Conservation (phyloP, 1,140 invertebrate species). For the Zaprionus vittiger region DNA sequence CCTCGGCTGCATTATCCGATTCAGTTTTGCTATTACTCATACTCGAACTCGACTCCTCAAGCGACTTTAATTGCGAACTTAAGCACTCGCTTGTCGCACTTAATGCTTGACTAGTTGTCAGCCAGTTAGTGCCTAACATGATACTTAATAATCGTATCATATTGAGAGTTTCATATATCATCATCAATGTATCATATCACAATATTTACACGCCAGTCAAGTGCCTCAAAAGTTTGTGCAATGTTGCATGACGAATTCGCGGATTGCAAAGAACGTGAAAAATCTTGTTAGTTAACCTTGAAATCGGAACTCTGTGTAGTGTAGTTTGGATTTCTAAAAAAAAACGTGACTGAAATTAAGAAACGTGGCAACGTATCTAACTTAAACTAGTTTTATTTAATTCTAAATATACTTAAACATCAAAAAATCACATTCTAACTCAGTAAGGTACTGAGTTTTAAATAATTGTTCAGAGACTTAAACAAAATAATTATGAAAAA, state of each 20-base stretch:
- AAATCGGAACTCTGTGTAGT: neutral
- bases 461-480: neutral
- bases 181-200: neutral
- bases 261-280: neutral
- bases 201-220: neutral
- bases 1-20: constrained; percentile 53
- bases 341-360: neutral
- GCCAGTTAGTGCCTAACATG: neutral
- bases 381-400: neutral
- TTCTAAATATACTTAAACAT: no score
- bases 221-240: neutral
- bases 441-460: neutral
- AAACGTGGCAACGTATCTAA: neutral
- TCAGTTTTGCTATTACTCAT: constrained; percentile 42
- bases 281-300: neutral
- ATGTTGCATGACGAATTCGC: neutral
- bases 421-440: no score
- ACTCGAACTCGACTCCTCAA: neutral
- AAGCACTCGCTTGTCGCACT: neutral
- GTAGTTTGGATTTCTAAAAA: no score
- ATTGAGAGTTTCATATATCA: neutral
- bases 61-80: constrained; percentile 2
- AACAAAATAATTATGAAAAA: neutral
- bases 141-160: constrained; percentile 5
- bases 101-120: constrained; percentile 45